phyloP scores from a whole-genome alignment of 2,113 vertebrate genomes.

The Mobula hypostoma region DNA sequence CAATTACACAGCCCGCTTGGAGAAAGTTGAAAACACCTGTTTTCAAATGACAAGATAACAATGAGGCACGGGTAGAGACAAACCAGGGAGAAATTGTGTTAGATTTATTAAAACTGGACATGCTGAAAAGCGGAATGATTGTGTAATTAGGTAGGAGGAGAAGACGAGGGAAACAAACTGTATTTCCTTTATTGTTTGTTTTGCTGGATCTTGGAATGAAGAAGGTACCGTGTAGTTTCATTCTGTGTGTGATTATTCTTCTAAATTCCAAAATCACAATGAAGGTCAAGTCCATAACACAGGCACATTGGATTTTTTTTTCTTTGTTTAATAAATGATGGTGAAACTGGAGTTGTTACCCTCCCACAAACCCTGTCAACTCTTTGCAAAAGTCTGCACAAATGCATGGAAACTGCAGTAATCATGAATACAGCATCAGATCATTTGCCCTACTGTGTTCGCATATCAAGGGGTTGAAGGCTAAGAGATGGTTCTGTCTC shows the following conservation, averaged over 20 bases:
- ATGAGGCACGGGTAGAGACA: background rate
- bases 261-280: too few relatives aligned
- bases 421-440: background rate
- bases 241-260: background rate
- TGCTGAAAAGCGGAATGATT: background rate
- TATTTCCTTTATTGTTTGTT: background rate
- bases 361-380: too few relatives aligned
- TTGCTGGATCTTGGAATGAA: background rate
- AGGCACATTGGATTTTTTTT: too few relatives aligned
- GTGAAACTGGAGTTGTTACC: background rate
- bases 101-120: background rate
- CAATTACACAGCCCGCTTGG: background rate
- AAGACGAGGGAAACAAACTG: background rate
- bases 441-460: background rate
- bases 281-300: background rate
- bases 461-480: background rate
- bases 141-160: background rate
- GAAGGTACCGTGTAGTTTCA: background rate
- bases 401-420: background rate
- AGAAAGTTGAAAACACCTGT: conserved; percentile 1
- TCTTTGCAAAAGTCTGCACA: background rate
- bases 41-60: background rate
- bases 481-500: background rate
- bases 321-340: background rate
- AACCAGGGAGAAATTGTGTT: background rate